Evolutionary conservation across 2,113 vertebrate species (phyloP), one percentile per base, ranked within the genome.

Genomic region (Pelobates fuscus): DNA sequence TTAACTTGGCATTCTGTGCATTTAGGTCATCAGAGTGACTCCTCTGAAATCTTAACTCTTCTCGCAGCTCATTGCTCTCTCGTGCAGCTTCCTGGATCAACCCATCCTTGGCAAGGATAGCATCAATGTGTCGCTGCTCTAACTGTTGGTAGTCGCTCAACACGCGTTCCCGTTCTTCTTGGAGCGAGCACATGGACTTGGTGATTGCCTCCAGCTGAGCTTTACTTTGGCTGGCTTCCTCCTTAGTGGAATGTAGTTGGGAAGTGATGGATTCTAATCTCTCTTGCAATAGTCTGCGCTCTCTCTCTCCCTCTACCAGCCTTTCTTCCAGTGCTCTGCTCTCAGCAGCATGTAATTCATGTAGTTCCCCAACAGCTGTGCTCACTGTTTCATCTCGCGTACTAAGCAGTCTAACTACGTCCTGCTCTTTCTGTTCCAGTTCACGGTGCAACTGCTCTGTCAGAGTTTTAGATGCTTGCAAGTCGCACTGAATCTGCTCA

Each of bases 121-220:
- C 80, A 79, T 89, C 86, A 8, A 98, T 88, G 73, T 99, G 96
- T 41, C 88, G 92, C 58, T 94, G 92, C 80, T 99, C 97, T 52
- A 99, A 92, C 78, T 95, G 92, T 72, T 88, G 94, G 83, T 98
- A 98, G 55, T 90, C 92, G 68, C 81, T 84, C 15, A 98, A 81
- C 23, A 98, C 84, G 14, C 89, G 77, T 80, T 98, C 97, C 64
- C 97, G 79, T 81, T 99, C 97, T 0, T 96, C 91, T 83, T 99
- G 97, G 78, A 99, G 78, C 14, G 97, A 98, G 11, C 92, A 92
- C 95, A 99, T 98, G 70, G 96, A 94, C 68, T 93, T 98, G 23
- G 89, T 90, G 57, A 99, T 96, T 12, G 95, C 92, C 69, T 94
- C 93, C 77, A 99, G 86, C 20, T 88, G 90, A 43, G 91, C 81